A percentile compares a stretch with the other conserved stretches of the same genome.
Evolutionary conservation across 1,140 invertebrate species (phyloP).

Genomic region (Aporrectodea caliginosa): DNA sequence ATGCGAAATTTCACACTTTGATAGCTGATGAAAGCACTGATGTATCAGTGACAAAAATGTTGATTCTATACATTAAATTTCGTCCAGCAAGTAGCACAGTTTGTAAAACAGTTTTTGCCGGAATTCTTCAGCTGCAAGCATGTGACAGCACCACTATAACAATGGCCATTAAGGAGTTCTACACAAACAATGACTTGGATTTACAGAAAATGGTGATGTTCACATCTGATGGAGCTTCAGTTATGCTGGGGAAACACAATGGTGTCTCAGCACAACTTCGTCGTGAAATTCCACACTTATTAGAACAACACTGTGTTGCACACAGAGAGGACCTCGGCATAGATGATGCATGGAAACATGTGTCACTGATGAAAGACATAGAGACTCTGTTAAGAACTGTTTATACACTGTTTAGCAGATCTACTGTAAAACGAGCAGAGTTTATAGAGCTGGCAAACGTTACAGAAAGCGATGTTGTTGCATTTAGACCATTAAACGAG

Average conservation of each 20-base stretch:
- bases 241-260: conserved; percentile 17
- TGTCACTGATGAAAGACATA: conserved; percentile 9
- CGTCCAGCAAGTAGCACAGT: background rate
- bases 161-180: conserved; percentile 22
- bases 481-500: conserved; percentile 15
- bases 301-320: conserved; percentile 21
- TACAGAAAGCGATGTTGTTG: conserved; percentile 7
- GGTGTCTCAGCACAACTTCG: background rate
- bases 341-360: conserved; percentile 9
- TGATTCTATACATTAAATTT: conserved; percentile 23
- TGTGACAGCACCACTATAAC: conserved; percentile 16
- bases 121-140: conserved; percentile 4
- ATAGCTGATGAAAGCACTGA: conserved; percentile 29
- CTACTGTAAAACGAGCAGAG: background rate
- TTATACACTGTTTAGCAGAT: conserved; percentile 16
- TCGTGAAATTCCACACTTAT: conserved; percentile 5
- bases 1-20: conserved; percentile 19
- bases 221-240: background rate
- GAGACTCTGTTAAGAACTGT: conserved; percentile 15
- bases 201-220: conserved; percentile 14
- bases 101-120: conserved; percentile 22
- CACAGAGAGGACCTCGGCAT: conserved; percentile 15
- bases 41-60: conserved; percentile 23
- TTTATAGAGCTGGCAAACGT: conserved; percentile 13
- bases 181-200: background rate